Evolutionary conservation across 1,140 invertebrate species (phyloP).

Genomic region (Papilio aristodemus): DNA sequence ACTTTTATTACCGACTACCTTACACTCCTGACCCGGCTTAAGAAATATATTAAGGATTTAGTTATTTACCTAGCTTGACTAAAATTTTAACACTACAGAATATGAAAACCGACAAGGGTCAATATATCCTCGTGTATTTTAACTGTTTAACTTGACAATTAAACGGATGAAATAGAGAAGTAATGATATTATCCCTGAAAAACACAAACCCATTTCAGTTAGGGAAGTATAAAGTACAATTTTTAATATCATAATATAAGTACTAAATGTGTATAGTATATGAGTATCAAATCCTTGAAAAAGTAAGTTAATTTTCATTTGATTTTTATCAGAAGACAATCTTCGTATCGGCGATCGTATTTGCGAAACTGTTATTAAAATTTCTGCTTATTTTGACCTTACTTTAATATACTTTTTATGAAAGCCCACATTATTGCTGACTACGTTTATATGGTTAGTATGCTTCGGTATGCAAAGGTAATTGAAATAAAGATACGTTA

Average conservation of each 20-base stretch:
- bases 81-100: too few species aligned
- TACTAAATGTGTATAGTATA: too few species aligned
- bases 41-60: too few species aligned
- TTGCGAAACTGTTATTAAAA: conserved; percentile 20
- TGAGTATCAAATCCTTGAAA: background rate
- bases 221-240: too few species aligned
- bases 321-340: conserved; percentile 17
- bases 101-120: too few species aligned
- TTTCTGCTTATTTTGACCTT: conserved; percentile 14
- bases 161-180: too few species aligned
- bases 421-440: background rate
- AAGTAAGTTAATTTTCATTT: conserved; percentile 9
- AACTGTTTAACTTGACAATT: too few species aligned
- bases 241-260: too few species aligned
- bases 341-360: conserved; percentile 1
- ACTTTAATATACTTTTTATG: conserved; percentile 14
- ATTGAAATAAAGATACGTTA: background rate
- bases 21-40: background rate
- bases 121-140: too few species aligned
- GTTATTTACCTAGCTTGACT: too few species aligned
- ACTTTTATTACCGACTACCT: conserved; percentile 17
- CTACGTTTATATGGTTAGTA: background rate
- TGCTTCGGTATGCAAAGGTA: background rate
- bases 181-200: too few species aligned
- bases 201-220: too few species aligned